phyloP scores from a whole-genome alignment of 2,888 invertebrate genomes.

The Cosmia trapezina region DNA sequence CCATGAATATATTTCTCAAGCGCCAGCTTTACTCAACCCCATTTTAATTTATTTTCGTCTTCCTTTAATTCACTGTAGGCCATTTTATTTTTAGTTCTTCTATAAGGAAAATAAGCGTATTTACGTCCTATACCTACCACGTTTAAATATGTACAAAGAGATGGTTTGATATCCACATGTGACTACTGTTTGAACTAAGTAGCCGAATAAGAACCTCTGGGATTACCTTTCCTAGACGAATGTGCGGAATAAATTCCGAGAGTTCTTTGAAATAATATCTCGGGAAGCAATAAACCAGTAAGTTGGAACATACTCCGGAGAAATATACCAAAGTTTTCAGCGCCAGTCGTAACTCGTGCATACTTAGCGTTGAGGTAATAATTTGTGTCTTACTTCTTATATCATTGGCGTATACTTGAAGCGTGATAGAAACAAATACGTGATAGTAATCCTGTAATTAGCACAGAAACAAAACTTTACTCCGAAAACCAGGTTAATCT shows the following conservation, averaged over 20 bases:
- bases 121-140: constrained; percentile 61
- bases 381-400: constrained; percentile 73
- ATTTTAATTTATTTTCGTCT: constrained; percentile 29
- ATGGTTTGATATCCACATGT: constrained; percentile 72
- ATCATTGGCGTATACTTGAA: constrained; percentile 57
- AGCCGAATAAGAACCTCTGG: constrained; percentile 85
- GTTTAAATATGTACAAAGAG: constrained; percentile 74
- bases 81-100: background rate
- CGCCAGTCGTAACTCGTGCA: constrained; percentile 79
- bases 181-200: constrained; percentile 83
- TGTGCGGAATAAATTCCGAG: constrained; percentile 85
- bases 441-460: constrained; percentile 7
- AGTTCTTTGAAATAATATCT: constrained; percentile 90
- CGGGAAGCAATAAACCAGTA: constrained; percentile 87
- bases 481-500: constrained; percentile 26
- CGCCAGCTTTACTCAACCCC: constrained; percentile 10
- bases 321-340: constrained; percentile 87
- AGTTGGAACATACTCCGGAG: constrained; percentile 86
- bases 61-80: background rate
- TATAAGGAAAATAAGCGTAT: constrained; percentile 48
- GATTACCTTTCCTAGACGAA: constrained; percentile 84
- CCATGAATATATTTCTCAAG: constrained; percentile 39
- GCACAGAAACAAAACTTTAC: constrained; percentile 9
- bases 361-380: constrained; percentile 77
- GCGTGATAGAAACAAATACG: constrained; percentile 7